Evolutionary conservation across 2,113 vertebrate genomes (phyloP), one percentile per base, ranked within the genome.

Genomic region (Xenotilapia flavipinnis): DNA sequence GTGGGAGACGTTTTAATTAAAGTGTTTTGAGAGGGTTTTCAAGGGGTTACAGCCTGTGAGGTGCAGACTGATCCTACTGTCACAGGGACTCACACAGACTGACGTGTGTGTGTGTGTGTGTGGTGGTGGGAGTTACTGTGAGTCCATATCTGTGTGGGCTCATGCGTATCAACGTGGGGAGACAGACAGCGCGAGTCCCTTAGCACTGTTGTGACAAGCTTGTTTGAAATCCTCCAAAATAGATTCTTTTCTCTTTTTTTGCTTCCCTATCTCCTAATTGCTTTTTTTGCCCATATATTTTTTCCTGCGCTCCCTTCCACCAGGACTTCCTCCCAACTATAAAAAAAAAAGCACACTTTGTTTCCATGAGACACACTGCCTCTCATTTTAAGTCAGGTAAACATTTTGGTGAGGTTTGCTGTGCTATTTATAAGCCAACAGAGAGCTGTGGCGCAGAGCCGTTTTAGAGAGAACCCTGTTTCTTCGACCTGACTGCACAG

Each of bases 1-100:
- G 93, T 87, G 38, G 88, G 88, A 94, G 95, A 95, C 94, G n/a
- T 95, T 96, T 96, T 96, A 95, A 96, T 96, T 95, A 96, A 96
- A 95, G 82, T 62, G 3, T 93, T 95, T 93, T 92, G 91, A 92
- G 93, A 91, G 90, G 94, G 90, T 91, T 95, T 92, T 87, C 86
- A 13, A 85, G 81, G 87, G 94, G 94, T 96, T 95, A 89, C 60
- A 92, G 90, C 94, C 93, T 90, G 85, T 83, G 70, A 80, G 92
- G 81, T 89, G 62, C 73, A 85, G 80, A 80, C 87, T 92, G 89
- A 91, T 91, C 85, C 89, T 36, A 85, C 93, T 95, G 94, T 94
- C 94, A 94, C 82, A 88, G 82, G 82, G 86, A 94, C 88, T 94
- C 88, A 92, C 91, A 84, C 51, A 92, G 87, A 95, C 92, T 93